phyloP scores from a whole-genome alignment of 2,113 vertebrate species.

The Pangasianodon hypophthalmus region DNA sequence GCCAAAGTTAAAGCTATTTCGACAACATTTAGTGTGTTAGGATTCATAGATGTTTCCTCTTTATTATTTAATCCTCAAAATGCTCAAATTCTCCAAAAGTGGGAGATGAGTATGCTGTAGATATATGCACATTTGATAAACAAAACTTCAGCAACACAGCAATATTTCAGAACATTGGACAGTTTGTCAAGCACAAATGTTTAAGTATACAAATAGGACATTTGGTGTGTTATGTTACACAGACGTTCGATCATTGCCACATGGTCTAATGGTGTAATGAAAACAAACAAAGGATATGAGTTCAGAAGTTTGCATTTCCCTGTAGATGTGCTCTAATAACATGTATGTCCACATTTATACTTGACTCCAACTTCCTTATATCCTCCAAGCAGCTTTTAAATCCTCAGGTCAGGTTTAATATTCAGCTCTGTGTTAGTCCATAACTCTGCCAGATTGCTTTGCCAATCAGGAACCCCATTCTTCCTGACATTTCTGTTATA shows the following conservation, averaged over 20 bases:
- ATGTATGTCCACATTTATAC: too few species aligned
- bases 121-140: background rate
- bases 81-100: background rate
- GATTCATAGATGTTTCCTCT: background rate
- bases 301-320: background rate
- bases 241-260: background rate
- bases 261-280: background rate
- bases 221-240: background rate
- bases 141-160: background rate
- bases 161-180: background rate
- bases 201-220: background rate
- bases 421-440: background rate
- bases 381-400: background rate
- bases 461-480: background rate
- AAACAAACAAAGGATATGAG: background rate
- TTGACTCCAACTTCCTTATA: background rate
- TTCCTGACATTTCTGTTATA: constrained; percentile 14
- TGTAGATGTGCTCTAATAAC: background rate
- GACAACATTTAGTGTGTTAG: background rate
- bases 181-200: background rate
- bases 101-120: too few species aligned
- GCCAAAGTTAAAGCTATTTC: background rate
- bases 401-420: background rate
- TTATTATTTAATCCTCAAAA: background rate
- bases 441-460: background rate